Evolutionary conservation across 2,797 vertebrate genomes (phyloP), one percentile per base, ranked within the genome.

Genomic region (Margarornis squamiger): DNA sequence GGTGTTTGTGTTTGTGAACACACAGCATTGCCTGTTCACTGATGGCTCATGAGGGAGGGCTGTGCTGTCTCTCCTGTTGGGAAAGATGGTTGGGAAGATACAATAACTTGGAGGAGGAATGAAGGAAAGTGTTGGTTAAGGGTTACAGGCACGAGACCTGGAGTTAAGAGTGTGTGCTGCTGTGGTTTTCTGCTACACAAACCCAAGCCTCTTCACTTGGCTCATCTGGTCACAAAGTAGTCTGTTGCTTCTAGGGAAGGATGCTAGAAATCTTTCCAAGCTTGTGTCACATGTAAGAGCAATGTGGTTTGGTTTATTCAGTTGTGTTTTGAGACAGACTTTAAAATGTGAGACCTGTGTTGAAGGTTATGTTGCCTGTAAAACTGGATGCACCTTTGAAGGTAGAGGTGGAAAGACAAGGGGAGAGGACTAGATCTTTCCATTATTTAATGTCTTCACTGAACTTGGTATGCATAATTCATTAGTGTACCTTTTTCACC

Each of bases 1-100:
- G 2, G 2, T 2, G 15, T 6, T n/a, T 3, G 29, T 4, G 1
- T 20, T 34, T 9, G 24, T 15, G 7, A 29, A 6, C 1, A 29
- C 51, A 39, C 39, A 62, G 61, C 61, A 22, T 3, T 62, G 61
- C 39, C 61, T 62, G 29, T 41, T 22, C 39, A 22, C 38, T 30
- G 39, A 8, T 2, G 6, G 15, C 8, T 6, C 7, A 23, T 9
- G 36, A 55, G 41, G 30, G 41, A 77, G 23, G 14, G 29, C 39
- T 27, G 5, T 52, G 34, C 55, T 2, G 7, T 5, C 6, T 20
- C 23, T 21, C 39, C 34, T 14, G 4, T 7, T 22, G 61, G 29
- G 38, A 62, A 41, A 43, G 61, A 43, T 30, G 30, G 6, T 7
- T 39, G 10, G 58, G 32, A 66, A 70, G 59, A 24, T 13, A 6